phyloP scores from a whole-genome alignment of 2,113 vertebrate genomes.

The Brachyistius frenatus region DNA sequence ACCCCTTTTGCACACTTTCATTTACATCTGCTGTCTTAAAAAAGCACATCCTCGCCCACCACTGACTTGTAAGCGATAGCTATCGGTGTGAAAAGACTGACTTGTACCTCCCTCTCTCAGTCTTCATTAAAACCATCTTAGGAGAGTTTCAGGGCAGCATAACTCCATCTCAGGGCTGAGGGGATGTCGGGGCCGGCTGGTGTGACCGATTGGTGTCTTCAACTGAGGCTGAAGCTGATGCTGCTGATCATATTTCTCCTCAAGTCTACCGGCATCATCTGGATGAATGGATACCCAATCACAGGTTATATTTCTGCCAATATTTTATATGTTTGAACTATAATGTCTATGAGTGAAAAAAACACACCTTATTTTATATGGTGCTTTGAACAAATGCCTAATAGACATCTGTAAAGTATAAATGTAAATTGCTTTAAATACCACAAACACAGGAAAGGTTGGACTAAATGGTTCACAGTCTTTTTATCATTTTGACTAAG shows the following conservation, averaged over 20 bases:
- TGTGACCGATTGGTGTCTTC: conserved; percentile 25
- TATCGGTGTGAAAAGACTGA: conserved; percentile 22
- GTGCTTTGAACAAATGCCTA: not conserved
- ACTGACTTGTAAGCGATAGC: conserved; percentile 30
- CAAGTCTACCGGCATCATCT: not conserved
- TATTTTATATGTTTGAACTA: not conserved
- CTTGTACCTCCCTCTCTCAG: conserved; percentile 32
- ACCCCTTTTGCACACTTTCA: conserved; percentile 24
- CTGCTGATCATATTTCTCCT: conserved; percentile 37
- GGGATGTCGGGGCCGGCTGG: not conserved
- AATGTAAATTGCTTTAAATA: too few species aligned
- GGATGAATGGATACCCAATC: conserved; percentile 9
- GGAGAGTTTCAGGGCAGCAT: not conserved
- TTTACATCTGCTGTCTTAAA: conserved; percentile 19
- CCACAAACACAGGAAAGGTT: too few species aligned
- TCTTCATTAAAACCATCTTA: not conserved
- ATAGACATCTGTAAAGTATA: too few species aligned
- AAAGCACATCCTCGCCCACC: conserved; percentile 32
- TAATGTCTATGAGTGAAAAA: too few species aligned
- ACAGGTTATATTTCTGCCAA: conserved; percentile 53
- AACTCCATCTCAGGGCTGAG: not conserved
- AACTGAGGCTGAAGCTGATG: not conserved
- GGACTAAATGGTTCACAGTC: too few species aligned
- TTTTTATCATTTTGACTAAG: too few species aligned
- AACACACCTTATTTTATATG: not conserved